phyloP scores from a whole-genome alignment of 2,113 vertebrate genomes.

The Galemys pyrenaicus region DNA sequence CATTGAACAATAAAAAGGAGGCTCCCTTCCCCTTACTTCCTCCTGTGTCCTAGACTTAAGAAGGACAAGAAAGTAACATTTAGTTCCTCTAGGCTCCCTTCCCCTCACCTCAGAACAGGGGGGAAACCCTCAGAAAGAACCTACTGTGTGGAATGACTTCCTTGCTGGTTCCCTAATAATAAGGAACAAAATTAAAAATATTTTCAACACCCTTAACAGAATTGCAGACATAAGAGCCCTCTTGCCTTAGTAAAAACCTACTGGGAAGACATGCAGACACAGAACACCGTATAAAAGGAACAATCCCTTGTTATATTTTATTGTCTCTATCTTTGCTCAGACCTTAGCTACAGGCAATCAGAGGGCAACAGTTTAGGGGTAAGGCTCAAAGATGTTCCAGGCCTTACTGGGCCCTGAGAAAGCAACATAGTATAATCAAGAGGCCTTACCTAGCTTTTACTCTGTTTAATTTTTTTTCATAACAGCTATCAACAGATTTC shows the following conservation, averaged over 20 bases:
- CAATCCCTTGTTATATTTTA: conserved; percentile 42
- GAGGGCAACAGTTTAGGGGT: not conserved
- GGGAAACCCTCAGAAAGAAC: not conserved
- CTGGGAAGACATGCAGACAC: not conserved
- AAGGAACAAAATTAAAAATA: not conserved
- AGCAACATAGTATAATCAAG: not conserved
- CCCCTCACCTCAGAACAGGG: conserved; percentile 7
- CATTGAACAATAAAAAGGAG: conserved; percentile 36
- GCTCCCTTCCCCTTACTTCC: not conserved
- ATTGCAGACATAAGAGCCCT: conserved; percentile 21
- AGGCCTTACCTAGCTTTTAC: not conserved
- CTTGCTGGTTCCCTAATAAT: not conserved
- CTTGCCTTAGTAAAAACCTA: conserved; percentile 34
- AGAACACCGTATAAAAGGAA: conserved; percentile 8
- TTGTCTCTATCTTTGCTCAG: not conserved
- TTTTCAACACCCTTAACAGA: conserved; percentile 35
- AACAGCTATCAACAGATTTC: not conserved
- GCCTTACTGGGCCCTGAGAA: not conserved
- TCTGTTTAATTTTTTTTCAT: not conserved
- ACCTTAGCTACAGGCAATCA: conserved; percentile 41
- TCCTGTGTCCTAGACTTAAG: conserved; percentile 26
- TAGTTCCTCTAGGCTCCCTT: not conserved
- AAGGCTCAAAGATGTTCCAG: conserved; percentile 51
- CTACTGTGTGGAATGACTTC: not conserved
- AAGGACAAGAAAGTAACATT: conserved; percentile 32